These are phyloP conservation scores for Leptosomus discolor DNA, from an alignment of 2,113 vertebrate species.

Conservation along the genomic window DNA sequence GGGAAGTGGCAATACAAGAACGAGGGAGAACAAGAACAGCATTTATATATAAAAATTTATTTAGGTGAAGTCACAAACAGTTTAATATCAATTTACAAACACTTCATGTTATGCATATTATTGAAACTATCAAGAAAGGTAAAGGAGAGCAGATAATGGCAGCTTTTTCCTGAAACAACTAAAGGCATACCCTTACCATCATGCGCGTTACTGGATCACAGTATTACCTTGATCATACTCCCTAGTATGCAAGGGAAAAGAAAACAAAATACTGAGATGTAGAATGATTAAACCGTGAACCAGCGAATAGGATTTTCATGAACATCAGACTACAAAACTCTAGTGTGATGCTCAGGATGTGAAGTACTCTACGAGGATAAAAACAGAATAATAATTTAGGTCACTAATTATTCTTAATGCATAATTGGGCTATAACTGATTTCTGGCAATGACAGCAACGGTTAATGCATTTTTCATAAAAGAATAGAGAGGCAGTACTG, in stretches of 20 bases:
- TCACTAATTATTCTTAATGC: not conserved
- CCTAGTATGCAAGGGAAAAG: constrained; percentile 12
- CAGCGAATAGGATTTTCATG: not conserved
- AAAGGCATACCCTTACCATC: constrained; percentile 44
- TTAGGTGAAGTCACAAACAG: constrained; percentile 62
- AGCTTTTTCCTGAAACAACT: constrained; percentile 43
- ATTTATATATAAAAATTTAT: constrained; percentile 67
- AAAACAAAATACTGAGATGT: constrained; percentile 19
- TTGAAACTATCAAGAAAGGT: constrained; percentile 24
- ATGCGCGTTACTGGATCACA: constrained; percentile 27
- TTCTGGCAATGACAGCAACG: not conserved
- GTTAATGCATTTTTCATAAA: not conserved
- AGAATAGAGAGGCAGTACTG: not conserved
- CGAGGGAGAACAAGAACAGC: not conserved
- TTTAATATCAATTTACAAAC: constrained; percentile 58
- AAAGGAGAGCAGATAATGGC: constrained; percentile 24
- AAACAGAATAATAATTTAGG: not conserved
- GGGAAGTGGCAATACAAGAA: not conserved
- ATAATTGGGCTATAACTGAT: not conserved
- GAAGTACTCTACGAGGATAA: not conserved
- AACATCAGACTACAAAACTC: not conserved
- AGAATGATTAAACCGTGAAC: not conserved
- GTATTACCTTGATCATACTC: constrained; percentile 24
- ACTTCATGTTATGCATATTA: constrained; percentile 41
- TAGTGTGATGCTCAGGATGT: constrained; percentile 2